A percentile compares a stretch with the other conserved stretches of the same genome.
phyloP scores from a whole-genome alignment of 2,113 vertebrate species.

The Natator depressus region DNA sequence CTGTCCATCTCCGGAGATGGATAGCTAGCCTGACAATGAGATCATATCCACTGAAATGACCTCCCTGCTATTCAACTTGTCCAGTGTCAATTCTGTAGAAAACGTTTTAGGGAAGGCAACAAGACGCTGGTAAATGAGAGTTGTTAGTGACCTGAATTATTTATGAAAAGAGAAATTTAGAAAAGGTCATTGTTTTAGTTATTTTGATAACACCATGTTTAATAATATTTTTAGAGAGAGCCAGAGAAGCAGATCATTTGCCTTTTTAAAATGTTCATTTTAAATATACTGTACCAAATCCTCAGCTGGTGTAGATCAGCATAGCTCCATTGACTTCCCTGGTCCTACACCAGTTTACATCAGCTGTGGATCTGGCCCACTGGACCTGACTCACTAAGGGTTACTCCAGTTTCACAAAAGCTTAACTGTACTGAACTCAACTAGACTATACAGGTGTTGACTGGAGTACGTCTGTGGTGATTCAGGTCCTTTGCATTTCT shows the following conservation, averaged over 20 bases:
- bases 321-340: not conserved
- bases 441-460: not conserved
- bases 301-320: slow-evolving; percentile 3
- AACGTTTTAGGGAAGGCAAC: slow-evolving; percentile 29
- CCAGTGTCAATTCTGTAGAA: slow-evolving; percentile 15
- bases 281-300: not conserved
- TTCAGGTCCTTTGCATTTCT: not conserved
- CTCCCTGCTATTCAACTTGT: slow-evolving; percentile 47
- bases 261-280: not conserved
- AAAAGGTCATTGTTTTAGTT: not conserved
- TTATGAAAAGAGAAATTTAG: slow-evolving; percentile 25
- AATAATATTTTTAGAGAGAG: not conserved
- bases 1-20: slow-evolving; percentile 57
- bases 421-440: not conserved
- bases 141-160: slow-evolving; percentile 49
- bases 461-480: not conserved
- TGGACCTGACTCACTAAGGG: not conserved
- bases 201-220: not conserved
- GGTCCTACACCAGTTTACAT: not conserved
- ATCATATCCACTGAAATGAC: slow-evolving; percentile 58
- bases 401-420: not conserved
- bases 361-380: not conserved
- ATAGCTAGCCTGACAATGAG: slow-evolving; percentile 55
- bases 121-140: not conserved
- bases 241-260: not conserved